Evolutionary conservation across 2,888 invertebrate species (phyloP), one percentile per base, ranked within the genome.

Genomic region (Xestia xanthographa): DNA sequence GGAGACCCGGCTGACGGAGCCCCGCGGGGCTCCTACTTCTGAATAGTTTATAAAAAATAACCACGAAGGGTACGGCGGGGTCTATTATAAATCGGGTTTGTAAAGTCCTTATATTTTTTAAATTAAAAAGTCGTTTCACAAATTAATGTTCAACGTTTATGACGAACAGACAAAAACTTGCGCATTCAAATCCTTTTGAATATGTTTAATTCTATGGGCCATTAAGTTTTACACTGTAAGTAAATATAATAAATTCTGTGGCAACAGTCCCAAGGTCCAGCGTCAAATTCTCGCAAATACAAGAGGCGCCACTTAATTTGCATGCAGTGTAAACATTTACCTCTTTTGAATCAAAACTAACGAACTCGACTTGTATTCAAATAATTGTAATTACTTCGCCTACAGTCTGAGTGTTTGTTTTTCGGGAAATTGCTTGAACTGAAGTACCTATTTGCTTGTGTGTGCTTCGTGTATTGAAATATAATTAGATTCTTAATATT

Each of bases 281-380:
- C 72, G 58, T 14, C 48, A 34, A 82, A 67, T 72, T 45, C 56
- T 38, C 26, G 66, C 67, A 68, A 78, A 72, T 58, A 78, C 48
- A 43, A 67, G 65, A 74, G 83, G 79, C 79, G 83, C 83, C 83
- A 56, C 58, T 66, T 71, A 66, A 72, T 83, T 83, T 79, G 41
- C 83, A 66, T 58, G 34, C 38, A 43, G 56, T 66, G 68, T 83
- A 63, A 72, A 81, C 45, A 81, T 73, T 77, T 77, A 45, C 69
- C n/a, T 56, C 17, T 56, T 67, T 67, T 50, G 63, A 68, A 58
- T 14, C 34, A 56, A 78, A 79, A 69, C 83, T 66, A 79, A 78
- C 62, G 62, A 78, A 68, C 26, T n/a, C 9, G 8, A 53, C 26
- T 74, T 78, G n/a, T 68, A 50, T 72, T 66, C 66, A 68, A 82